Evolutionary conservation across 64 coral and sea anemone genomes (phyloP).

Genomic region (Porites lutea): DNA sequence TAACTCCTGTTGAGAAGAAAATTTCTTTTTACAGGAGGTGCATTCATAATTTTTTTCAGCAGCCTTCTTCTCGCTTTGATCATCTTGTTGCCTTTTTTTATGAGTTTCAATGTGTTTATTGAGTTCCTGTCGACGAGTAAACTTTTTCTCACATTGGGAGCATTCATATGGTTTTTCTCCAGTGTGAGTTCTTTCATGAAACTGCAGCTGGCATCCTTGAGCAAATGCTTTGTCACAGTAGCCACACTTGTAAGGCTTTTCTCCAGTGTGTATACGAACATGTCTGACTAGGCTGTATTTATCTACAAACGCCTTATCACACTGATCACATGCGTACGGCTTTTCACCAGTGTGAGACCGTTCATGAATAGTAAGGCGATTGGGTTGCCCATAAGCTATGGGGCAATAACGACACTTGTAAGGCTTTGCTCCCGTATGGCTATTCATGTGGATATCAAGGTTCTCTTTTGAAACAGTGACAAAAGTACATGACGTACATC

Average conservation of each 20-base stretch:
- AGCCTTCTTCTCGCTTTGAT: neutral
- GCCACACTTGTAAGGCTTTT: slow-evolving; percentile 24
- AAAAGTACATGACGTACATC: slow-evolving; percentile 2
- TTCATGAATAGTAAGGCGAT: neutral
- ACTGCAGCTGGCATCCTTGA: neutral
- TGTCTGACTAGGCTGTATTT: neutral
- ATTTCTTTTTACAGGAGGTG: no score
- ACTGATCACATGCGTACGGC: slow-evolving; percentile 28
- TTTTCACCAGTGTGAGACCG: slow-evolving; percentile 39
- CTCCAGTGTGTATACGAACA: slow-evolving; percentile 4
- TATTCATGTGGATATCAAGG: slow-evolving; percentile 4
- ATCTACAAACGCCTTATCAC: slow-evolving; percentile 9
- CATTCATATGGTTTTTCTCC: neutral
- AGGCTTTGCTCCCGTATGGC: slow-evolving; percentile 28
- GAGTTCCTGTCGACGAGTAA: neutral
- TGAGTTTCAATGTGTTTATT: neutral
- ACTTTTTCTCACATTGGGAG: neutral
- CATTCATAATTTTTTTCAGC: neutral
- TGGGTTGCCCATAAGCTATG: neutral
- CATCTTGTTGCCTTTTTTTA: neutral
- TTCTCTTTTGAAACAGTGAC: neutral
- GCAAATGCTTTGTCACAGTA: slow-evolving; percentile 22
- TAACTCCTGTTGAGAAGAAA: no score
- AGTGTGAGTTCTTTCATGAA: neutral
- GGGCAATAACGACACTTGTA: slow-evolving; percentile 21